Base-by-base conservation (phyloP, 1,140 invertebrate genomes). In the Tenebrio molitor region DNA sequence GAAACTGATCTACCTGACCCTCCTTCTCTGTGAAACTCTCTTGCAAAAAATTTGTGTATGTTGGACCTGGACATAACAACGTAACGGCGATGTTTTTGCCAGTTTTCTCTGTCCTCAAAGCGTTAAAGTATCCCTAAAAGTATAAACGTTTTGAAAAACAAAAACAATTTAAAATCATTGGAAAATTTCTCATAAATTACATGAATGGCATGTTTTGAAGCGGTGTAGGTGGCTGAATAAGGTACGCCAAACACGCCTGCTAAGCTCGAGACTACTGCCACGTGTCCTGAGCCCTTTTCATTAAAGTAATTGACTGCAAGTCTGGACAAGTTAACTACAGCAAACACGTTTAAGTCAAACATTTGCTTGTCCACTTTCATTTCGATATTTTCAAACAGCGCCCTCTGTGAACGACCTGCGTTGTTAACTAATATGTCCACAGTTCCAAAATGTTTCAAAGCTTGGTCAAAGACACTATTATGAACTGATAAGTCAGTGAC, bases 321-420 rank as follows among this genome's bases (percentile, higher is more conserved):
- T 50, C 91, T 87, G 66, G 89, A 89, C 14, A 97, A 84, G 71
- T 91, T 89, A 0, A 97, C 76, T 2, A 90, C 82, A 0, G 90
- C 88, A 72, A 97, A 92, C 0, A 95, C 93, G 83, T 96, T 95
- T 33, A 96, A 78, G 15, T 96, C 89, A 79, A 96, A 94, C 73
- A 95, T 83, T 67, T 93, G 88, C 65, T 87, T 86, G 80, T 97
- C 94, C 0, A 96, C 93, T 53, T 85, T 78, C 0, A 95, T 44
- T 1, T 93, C 88, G 71, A 93, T 95, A 1, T 92, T 85, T 70
- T 91, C 89, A 90, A 93, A 96, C 19, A 80, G 71, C 1, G 92
- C 93, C 73, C 94, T 82, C 84, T 97, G 95, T 23, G 91, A 91
- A 73, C 93, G 83, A 1, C 93, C 94, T 10, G 93, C 93, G 85